Conservation (phyloP, 2,113 vertebrate species). For the human (Homo sapiens) region GRCh38 chr11:30336001-30336500, state of each 20-base stretch:
- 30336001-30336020: neutral
- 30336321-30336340: neutral
- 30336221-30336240: neutral
- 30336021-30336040: neutral
- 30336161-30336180: neutral
- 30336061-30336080: neutral
- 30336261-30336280: neutral
- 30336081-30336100: slow-evolving; percentile 36
- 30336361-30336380: neutral
- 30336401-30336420: neutral
- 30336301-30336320: neutral
- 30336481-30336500: neutral
- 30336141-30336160: neutral
- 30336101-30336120: slow-evolving; percentile 15
- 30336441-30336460: neutral
- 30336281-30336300: neutral
- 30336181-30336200: neutral
- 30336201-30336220: neutral
- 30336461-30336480: neutral
- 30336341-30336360: neutral
- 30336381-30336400: neutral
- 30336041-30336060: slow-evolving; percentile 39
- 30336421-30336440: neutral
- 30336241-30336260: slow-evolving; percentile 6
- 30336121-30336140: slow-evolving; percentile 54